A percentile compares a stretch with the other conserved stretches of the same genome.
Evolutionary conservation across 2,113 vertebrate species (phyloP).

Genomic region (Neodontobutis hainanensis): DNA sequence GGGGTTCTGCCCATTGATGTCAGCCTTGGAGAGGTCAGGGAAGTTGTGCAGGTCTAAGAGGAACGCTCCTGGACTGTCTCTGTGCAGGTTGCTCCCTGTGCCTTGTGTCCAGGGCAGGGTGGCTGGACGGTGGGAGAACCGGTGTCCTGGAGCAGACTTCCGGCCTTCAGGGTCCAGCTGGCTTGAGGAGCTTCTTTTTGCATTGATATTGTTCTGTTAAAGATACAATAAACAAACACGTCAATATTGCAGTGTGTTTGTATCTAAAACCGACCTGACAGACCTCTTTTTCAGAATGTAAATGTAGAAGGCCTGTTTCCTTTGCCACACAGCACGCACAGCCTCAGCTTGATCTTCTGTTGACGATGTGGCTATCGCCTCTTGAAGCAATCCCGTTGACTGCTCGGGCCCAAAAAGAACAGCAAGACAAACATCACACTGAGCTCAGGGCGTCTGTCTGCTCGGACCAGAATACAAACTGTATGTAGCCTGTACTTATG

Average conservation of each 20-base stretch:
- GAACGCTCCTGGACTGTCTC: conserved; percentile 89
- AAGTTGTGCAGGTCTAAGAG: conserved; percentile 95
- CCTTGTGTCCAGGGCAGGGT: conserved; percentile 82
- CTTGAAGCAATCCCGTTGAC: conserved; percentile 48
- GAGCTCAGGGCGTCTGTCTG: conserved; percentile 22
- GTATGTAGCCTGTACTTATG: conserved; percentile 30
- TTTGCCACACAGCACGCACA: conserved; percentile 12
- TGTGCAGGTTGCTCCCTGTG: conserved; percentile 81
- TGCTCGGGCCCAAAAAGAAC: conserved; percentile 26
- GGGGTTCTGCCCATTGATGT: conserved; percentile 96
- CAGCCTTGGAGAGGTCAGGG: conserved; percentile 95
- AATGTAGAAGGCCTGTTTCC: too few relatives aligned
- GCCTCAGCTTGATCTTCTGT: conserved; percentile 50
- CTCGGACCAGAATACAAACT: conserved; percentile 47
- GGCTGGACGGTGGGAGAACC: conserved; percentile 77
- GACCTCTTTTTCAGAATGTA: too few relatives aligned
- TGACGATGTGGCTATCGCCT: conserved; percentile 38
- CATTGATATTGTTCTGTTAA: conserved; percentile 79
- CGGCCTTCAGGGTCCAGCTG: conserved; percentile 76
- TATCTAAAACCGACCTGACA: too few relatives aligned
- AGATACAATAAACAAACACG: conserved; percentile 19
- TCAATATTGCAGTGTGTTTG: not conserved
- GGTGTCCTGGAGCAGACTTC: conserved; percentile 76
- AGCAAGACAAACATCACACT: conserved; percentile 28
- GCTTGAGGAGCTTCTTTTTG: conserved; percentile 76